Evolutionary conservation across 1,140 invertebrate genomes (phyloP).

Genomic region (Drosophila arawakana): DNA sequence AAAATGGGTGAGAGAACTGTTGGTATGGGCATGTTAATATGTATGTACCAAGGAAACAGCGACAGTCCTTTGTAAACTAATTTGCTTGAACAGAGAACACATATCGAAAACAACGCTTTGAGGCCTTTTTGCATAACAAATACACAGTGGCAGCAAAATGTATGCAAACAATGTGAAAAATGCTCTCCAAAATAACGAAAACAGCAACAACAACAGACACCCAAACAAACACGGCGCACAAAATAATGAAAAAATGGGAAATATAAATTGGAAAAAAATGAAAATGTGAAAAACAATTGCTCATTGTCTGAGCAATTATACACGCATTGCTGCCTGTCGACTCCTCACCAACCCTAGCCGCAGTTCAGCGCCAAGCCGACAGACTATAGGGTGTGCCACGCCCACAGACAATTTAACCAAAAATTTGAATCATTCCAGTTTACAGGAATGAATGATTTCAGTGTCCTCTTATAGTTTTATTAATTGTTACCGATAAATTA

Average conservation of each 20-base stretch:
- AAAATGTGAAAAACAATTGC: conserved; percentile 77
- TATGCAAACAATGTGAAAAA: conserved; percentile 78
- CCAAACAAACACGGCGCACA: conserved; percentile 27
- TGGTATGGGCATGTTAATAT: background rate
- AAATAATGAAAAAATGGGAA: conserved; percentile 31
- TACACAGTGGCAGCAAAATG: conserved; percentile 66
- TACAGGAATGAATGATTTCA: background rate
- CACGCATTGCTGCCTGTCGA: conserved; percentile 66
- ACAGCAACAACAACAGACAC: conserved; percentile 36
- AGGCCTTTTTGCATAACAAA: conserved; percentile 81
- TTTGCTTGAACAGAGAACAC: conserved; percentile 67
- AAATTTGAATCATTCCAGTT: background rate
- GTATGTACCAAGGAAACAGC: conserved; percentile 25
- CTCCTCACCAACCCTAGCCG: background rate
- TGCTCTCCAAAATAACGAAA: conserved; percentile 44
- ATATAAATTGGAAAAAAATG: conserved; percentile 46
- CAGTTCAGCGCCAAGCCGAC: conserved; percentile 23
- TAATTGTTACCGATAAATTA: too few relatives aligned
- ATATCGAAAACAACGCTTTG: conserved; percentile 71
- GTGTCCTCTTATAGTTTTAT: too few relatives aligned
- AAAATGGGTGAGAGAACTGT: background rate
- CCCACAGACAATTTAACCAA: background rate
- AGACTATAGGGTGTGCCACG: conserved; percentile 4
- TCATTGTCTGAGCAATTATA: conserved; percentile 82
- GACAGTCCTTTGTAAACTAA: conserved; percentile 78